These are phyloP conservation scores for Sphenopsis melanotis DNA, from an alignment of 2,797 vertebrate species.

Conservation along the genomic window DNA sequence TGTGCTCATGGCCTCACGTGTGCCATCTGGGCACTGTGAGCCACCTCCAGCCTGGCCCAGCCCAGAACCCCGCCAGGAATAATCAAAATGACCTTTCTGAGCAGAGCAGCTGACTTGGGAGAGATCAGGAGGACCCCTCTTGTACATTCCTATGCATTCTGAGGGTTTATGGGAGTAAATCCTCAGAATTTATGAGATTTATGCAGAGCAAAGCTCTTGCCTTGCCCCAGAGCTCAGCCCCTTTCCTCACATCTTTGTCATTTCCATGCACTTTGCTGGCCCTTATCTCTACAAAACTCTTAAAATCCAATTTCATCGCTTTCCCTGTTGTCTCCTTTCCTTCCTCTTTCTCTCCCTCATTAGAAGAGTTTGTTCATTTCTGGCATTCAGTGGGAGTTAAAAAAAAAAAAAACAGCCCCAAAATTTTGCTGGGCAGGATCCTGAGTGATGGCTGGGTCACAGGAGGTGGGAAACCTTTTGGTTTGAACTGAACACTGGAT, in stretches of 20 bases:
- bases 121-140: neutral
- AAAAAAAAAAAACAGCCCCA: neutral
- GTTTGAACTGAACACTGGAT: neutral
- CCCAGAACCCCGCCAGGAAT: neutral
- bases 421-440: neutral
- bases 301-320: neutral
- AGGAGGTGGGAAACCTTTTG: neutral
- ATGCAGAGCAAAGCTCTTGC: neutral
- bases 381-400: neutral
- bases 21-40: neutral
- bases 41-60: neutral
- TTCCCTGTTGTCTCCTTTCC: neutral
- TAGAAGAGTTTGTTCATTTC: neutral
- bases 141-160: accelerated
- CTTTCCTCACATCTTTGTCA: neutral
- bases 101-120: neutral
- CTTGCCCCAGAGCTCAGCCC: accelerated
- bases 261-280: neutral
- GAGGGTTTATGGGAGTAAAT: neutral
- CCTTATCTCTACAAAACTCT: neutral
- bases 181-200: neutral
- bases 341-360: neutral
- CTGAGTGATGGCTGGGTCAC: neutral
- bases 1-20: neutral
- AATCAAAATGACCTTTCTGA: accelerated